Percentiles rank a stretch among this genome's conserved stretches.
Conservation (phyloP, 1,140 invertebrate species). For the Neuroterus valhalla region DNA sequence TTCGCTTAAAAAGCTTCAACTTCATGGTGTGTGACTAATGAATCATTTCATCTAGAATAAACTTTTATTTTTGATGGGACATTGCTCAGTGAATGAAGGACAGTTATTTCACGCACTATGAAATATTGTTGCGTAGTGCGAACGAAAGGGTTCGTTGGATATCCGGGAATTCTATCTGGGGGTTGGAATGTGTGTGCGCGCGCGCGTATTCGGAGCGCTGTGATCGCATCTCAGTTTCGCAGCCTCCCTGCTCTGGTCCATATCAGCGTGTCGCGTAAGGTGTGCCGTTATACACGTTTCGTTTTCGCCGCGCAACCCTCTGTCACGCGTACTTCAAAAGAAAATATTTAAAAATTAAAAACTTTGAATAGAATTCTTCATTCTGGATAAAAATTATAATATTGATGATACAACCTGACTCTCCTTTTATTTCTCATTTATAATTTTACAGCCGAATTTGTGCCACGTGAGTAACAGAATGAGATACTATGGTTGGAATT, state of each 20-base stretch:
- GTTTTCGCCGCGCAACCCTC: conserved; percentile 11
- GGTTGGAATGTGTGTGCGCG: conserved; percentile 50
- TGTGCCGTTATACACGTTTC: conserved; percentile 56
- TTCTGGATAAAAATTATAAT: neutral
- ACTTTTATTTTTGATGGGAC: neutral
- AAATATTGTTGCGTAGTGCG: conserved; percentile 43
- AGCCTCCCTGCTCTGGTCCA: conserved; percentile 72
- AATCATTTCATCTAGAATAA: neutral
- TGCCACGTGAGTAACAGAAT: no score
- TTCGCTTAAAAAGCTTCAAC: no score
- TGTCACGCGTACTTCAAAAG: no score
- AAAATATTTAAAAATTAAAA: neutral
- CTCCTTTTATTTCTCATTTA: no score
- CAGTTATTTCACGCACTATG: conserved; percentile 29
- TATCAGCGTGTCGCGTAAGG: conserved; percentile 62
- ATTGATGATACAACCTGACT: neutral
- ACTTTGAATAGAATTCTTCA: neutral
- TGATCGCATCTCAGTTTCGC: conserved; percentile 72
- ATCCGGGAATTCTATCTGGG: conserved; percentile 48
- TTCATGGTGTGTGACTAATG: no score
- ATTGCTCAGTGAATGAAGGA: neutral
- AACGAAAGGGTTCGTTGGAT: conserved; percentile 44
- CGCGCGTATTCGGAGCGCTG: conserved; percentile 66
- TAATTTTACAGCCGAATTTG: no score
- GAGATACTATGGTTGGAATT: no score